These are phyloP conservation scores for Hapalemur alaotrensis DNA, from an alignment of 2,797 vertebrate genomes.

Conservation along the genomic window DNA sequence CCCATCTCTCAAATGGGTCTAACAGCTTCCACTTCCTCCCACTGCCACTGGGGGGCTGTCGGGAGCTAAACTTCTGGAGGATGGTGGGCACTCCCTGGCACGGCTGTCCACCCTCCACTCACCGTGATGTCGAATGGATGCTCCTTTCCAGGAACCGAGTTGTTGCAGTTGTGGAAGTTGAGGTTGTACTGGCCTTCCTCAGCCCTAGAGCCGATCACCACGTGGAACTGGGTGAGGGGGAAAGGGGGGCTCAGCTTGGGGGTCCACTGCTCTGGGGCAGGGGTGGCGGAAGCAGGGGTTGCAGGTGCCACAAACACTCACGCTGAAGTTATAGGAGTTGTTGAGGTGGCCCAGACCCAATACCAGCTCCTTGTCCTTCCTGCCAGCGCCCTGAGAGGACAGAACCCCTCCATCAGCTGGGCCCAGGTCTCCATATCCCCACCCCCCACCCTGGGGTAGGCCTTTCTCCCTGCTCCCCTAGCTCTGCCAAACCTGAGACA, in stretches of 20 bases:
- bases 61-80: background rate
- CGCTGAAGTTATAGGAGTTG: constrained; percentile 86
- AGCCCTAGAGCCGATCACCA: constrained; percentile 80
- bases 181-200: constrained; percentile 89
- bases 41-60: background rate
- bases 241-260: background rate
- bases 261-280: fast-evolving
- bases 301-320: constrained; percentile 69
- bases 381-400: constrained; percentile 65
- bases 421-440: fast-evolving
- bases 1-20: background rate
- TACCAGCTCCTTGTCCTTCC: constrained; percentile 31
- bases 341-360: constrained; percentile 78
- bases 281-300: fast-evolving
- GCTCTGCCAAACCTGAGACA: background rate
- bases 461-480: background rate
- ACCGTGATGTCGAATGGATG: constrained; percentile 85
- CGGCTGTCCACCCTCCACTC: constrained; percentile 23
- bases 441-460: fast-evolving
- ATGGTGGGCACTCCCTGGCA: background rate
- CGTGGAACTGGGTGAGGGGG: constrained; percentile 82
- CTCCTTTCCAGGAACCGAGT: background rate
- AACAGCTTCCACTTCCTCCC: background rate
- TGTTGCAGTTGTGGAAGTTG: constrained; percentile 88
- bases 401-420: background rate